These are phyloP conservation scores for Salarias fasciatus DNA, from an alignment of 2,797 vertebrate species.

Conservation along the genomic window DNA sequence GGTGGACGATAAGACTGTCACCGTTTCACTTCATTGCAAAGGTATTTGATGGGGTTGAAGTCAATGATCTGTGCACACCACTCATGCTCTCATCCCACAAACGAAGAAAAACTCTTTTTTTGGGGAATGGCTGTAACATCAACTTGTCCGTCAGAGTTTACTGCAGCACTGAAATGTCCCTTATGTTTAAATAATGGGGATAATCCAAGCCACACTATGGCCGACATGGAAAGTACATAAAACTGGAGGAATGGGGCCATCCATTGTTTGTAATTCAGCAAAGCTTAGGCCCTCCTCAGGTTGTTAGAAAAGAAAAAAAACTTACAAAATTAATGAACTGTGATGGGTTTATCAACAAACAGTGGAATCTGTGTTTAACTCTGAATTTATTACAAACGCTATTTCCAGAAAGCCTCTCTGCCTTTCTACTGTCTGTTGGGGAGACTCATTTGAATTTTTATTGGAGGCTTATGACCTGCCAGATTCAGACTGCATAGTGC, in stretches of 20 bases:
- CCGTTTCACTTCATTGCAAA: constrained; percentile 15
- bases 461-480: constrained; percentile 59
- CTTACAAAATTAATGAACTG: constrained; percentile 33
- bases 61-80: too few species aligned
- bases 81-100: too few species aligned
- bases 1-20: background rate
- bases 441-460: constrained; percentile 63
- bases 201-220: constrained; percentile 13
- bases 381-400: constrained; percentile 44
- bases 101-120: too few species aligned
- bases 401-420: constrained; percentile 35
- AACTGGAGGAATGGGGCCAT: background rate
- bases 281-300: constrained; percentile 3
- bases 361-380: constrained; percentile 32
- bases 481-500: constrained; percentile 48
- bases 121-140: too few species aligned
- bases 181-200: constrained; percentile 2
- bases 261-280: constrained; percentile 6
- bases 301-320: constrained; percentile 7
- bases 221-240: background rate
- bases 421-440: constrained; percentile 32
- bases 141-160: background rate
- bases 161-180: constrained; percentile 2
- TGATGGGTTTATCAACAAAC: constrained; percentile 34
- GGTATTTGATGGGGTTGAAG: background rate